Conservation (phyloP, 1,140 invertebrate genomes). For the Hesperophylax magnus region DNA sequence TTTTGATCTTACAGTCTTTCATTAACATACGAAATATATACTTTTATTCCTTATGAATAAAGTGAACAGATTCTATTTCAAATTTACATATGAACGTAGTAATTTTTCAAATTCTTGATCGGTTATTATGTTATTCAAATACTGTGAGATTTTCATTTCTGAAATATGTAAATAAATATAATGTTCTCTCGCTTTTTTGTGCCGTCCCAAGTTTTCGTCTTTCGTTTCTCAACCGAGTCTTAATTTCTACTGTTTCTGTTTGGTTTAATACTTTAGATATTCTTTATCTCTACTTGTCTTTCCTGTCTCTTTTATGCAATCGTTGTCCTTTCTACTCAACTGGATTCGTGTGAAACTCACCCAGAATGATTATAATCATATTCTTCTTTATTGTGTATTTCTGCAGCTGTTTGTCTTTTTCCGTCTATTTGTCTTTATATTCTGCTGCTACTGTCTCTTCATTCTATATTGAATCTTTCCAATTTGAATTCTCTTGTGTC, state of each 20-base stretch:
- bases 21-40: no score
- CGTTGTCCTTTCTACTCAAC: background rate
- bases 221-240: background rate
- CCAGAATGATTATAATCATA: no score
- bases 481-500: background rate
- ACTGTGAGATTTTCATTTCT: no score
- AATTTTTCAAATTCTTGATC: no score
- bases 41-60: no score
- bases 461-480: slow-evolving; percentile 18
- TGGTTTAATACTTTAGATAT: background rate
- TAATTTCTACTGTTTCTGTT: background rate
- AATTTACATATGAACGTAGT: no score
- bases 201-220: background rate
- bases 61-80: no score
- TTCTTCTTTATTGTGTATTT: background rate
- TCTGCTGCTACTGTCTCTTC: background rate
- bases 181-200: background rate
- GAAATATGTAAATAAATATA: no score
- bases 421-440: background rate
- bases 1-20: no score
- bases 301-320: background rate
- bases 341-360: no score
- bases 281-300: background rate
- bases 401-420: background rate
- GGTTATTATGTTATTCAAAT: no score